A percentile compares a stretch with the other conserved stretches of the same genome.
These are phyloP conservation scores for Chaetorhynchus papuensis DNA, from an alignment of 2,113 vertebrate species.

Conservation along the genomic window DNA sequence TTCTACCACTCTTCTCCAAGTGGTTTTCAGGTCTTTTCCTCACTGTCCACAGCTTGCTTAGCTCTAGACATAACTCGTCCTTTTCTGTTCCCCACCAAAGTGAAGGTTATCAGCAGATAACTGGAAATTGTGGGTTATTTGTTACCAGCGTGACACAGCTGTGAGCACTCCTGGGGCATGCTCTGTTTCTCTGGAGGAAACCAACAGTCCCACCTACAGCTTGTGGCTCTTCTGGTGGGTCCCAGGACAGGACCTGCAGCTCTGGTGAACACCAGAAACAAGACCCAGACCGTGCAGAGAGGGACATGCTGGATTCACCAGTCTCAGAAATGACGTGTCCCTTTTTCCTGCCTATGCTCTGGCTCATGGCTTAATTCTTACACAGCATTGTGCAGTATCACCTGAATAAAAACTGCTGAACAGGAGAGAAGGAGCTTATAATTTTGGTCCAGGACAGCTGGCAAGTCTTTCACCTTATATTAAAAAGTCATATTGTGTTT, in stretches of 20 bases:
- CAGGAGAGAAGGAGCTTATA: background rate
- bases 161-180: background rate
- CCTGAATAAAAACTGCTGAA: background rate
- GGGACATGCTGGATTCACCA: background rate
- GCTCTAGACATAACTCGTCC: background rate
- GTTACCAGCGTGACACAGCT: background rate
- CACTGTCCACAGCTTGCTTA: background rate
- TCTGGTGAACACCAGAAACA: background rate
- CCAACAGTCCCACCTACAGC: background rate
- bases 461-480: background rate
- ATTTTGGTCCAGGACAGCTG: background rate
- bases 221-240: background rate
- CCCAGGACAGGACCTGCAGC: background rate
- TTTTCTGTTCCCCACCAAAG: background rate
- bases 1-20: background rate
- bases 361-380: background rate
- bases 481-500: background rate
- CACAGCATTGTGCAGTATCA: background rate
- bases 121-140: accelerated
- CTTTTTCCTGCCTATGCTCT: background rate
- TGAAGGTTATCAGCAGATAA: background rate
- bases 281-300: background rate
- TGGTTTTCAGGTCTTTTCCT: background rate
- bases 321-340: background rate
- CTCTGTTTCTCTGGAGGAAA: background rate